Conservation (phyloP, 2,113 vertebrate genomes). For the Stictonetta naevosa region DNA sequence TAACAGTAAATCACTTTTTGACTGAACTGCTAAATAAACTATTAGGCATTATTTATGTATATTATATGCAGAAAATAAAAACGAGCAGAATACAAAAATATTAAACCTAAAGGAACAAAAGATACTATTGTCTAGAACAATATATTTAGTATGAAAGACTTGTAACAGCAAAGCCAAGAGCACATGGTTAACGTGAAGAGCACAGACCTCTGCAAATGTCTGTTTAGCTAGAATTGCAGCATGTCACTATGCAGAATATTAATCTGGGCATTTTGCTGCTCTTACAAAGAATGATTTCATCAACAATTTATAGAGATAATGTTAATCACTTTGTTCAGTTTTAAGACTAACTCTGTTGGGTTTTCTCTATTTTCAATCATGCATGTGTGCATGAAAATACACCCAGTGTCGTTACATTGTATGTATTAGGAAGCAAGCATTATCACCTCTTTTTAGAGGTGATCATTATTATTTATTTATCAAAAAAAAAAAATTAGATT, state of each 20-base stretch:
- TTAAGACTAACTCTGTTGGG: not conserved
- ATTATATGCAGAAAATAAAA: not conserved
- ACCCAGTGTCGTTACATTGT: not conserved
- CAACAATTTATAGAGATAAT: not conserved
- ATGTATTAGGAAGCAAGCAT: not conserved
- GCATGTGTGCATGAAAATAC: not conserved
- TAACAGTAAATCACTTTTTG: not conserved
- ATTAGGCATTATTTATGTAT: not conserved
- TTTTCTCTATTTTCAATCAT: not conserved
- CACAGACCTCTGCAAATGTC: not conserved
- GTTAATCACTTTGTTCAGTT: not conserved
- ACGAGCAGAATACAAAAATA: not conserved
- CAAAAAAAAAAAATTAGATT: not conserved
- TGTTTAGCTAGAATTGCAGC: not conserved
- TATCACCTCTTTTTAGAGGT: not conserved
- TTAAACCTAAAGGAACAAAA: not conserved
- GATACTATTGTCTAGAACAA: not conserved
- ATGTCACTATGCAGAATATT: not conserved
- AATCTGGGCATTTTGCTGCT: not conserved
- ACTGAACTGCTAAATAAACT: not conserved
- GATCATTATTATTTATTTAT: not conserved
- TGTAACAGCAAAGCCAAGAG: not conserved
- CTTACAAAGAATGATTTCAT: not conserved
- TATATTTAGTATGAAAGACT: not conserved
- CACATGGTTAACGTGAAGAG: not conserved